A percentile compares a stretch with the other conserved stretches of the same genome.
Conservation (phyloP, 2,113 vertebrate genomes). For the Noturus placidus region DNA sequence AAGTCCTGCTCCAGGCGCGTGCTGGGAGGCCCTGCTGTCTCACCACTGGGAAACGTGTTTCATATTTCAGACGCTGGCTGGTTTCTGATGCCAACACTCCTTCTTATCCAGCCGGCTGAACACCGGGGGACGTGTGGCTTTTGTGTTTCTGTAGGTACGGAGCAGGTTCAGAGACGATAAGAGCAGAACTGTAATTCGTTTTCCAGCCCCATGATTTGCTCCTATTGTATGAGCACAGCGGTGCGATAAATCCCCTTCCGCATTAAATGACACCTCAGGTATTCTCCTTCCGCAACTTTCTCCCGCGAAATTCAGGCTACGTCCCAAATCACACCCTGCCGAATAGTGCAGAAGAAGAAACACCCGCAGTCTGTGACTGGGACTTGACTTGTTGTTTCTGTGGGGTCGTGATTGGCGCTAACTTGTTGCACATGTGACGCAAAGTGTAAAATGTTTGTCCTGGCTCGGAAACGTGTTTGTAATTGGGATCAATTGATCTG, state of each 20-base stretch:
- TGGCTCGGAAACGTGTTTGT: conserved; percentile 25
- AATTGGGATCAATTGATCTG: conserved; percentile 26
- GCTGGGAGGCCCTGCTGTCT: conserved; percentile 42
- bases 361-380: background rate
- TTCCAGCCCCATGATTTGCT: conserved; percentile 39
- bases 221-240: conserved; percentile 43
- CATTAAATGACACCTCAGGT: conserved; percentile 48
- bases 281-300: conserved; percentile 38
- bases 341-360: background rate
- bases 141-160: conserved; percentile 45
- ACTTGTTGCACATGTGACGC: conserved; percentile 27
- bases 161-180: conserved; percentile 50
- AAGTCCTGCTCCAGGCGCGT: conserved; percentile 25
- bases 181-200: conserved; percentile 46
- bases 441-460: conserved; percentile 9
- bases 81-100: conserved; percentile 56
- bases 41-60: conserved; percentile 48
- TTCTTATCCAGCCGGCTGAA: conserved; percentile 50
- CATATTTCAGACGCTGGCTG: conserved; percentile 55
- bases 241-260: conserved; percentile 39
- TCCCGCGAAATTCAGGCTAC: conserved; percentile 31
- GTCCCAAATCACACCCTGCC: conserved; percentile 5
- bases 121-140: conserved; percentile 38
- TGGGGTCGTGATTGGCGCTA: background rate
- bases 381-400: background rate